Conservation (phyloP, 1,140 invertebrate species). For the Drosophila elegans region DNA sequence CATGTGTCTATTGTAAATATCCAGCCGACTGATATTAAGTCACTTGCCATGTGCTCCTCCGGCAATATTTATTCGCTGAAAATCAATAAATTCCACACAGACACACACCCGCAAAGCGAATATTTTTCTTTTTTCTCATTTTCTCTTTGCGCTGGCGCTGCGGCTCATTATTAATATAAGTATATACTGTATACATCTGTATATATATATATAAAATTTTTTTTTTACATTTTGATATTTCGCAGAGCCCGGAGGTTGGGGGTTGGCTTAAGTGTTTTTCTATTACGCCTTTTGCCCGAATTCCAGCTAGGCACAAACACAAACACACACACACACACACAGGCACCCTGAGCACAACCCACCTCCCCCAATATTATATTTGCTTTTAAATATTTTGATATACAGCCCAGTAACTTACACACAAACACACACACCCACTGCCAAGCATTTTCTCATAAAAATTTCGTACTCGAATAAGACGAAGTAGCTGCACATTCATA, state of each 20-base stretch:
- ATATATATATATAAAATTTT: conserved; percentile 57
- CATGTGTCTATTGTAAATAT: conserved; percentile 50
- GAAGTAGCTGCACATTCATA: conserved; percentile 62
- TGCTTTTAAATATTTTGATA: conserved; percentile 84
- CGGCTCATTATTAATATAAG: conserved; percentile 51
- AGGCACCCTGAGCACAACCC: conserved; percentile 21
- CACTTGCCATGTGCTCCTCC: conserved; percentile 60
- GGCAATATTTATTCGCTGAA: conserved; percentile 63
- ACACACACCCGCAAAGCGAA: conserved; percentile 24
- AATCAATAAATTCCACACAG: conserved; percentile 65
- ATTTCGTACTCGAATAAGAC: conserved; percentile 80
- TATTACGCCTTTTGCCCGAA: conserved; percentile 67
- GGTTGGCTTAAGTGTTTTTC: conserved; percentile 79
- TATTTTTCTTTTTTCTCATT: conserved; percentile 50
- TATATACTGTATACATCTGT: conserved; percentile 42
- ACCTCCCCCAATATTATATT: conserved; percentile 77
- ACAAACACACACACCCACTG: conserved; percentile 28
- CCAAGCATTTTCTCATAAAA: conserved; percentile 82
- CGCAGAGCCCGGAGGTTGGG: conserved; percentile 18
- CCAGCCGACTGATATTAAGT: conserved; percentile 53
- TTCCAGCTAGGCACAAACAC: conserved; percentile 17
- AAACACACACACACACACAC: conserved; percentile 21
- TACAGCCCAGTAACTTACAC: conserved; percentile 58
- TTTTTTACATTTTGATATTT: conserved; percentile 78
- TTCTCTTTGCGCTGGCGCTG: conserved; percentile 63